These are phyloP conservation scores for Anolis sagrei DNA, from an alignment of 2,113 vertebrate genomes.

Conservation along the genomic window DNA sequence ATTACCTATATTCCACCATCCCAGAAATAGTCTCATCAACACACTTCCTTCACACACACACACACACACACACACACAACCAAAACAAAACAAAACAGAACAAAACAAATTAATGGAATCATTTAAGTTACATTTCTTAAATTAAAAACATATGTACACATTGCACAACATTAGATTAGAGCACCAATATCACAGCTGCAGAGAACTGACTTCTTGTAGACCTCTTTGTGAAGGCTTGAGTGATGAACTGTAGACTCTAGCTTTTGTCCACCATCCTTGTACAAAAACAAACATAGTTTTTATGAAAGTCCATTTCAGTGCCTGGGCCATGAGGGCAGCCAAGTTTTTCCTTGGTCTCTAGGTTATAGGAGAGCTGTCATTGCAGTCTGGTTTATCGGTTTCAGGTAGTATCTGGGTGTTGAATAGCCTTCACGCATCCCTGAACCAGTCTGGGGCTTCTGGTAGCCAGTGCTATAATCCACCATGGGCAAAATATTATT, in stretches of 20 bases:
- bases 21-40: conserved; percentile 29
- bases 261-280: conserved; percentile 47
- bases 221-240: conserved; percentile 62
- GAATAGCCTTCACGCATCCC: conserved; percentile 72
- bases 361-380: conserved; percentile 75
- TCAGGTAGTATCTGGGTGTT: conserved; percentile 79
- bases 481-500: conserved; percentile 40
- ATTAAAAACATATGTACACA: conserved; percentile 79
- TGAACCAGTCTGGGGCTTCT: conserved; percentile 68
- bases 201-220: conserved; percentile 68
- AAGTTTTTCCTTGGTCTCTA: conserved; percentile 21
- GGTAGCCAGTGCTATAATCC: conserved; percentile 63
- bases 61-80: neutral
- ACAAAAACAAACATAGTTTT: conserved; percentile 70
- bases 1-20: neutral
- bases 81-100: conserved; percentile 28
- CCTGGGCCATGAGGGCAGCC: conserved; percentile 50
- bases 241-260: conserved; percentile 16
- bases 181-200: conserved; percentile 76
- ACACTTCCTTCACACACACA: neutral
- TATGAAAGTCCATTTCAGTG: conserved; percentile 51
- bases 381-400: conserved; percentile 71
- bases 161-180: conserved; percentile 75
- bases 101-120: conserved; percentile 43
- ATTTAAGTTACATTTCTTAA: conserved; percentile 74